Evolutionary conservation across 2,113 vertebrate genomes (phyloP), one percentile per base, ranked within the genome.

Genomic region (Macquaria australasica): DNA sequence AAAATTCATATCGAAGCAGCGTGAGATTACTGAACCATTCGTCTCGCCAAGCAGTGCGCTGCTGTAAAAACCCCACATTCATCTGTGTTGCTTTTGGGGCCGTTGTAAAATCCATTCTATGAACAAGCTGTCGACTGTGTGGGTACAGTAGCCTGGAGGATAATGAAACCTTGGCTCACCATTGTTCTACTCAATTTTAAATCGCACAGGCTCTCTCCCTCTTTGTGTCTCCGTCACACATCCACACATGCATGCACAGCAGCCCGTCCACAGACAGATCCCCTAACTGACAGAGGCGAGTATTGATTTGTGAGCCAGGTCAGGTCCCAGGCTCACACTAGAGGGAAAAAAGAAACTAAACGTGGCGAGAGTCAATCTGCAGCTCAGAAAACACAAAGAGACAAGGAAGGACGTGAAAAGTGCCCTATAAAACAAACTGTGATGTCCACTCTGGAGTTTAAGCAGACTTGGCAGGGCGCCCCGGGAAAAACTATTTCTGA

Each of bases 111-210:
- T 85, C 76, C 77, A 85, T 84, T 79, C 77, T 50, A 58, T 48
- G 79, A 81, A 92, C 84, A 87, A 86, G 85, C 89, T 78, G 84
- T 84, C 73, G 68, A 86, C 83, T 81, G 68, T 78, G 81, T 74
- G 75, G 71, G 72, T 68, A 87, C 83, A 79, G 87, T 63, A 88
- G 84, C 87, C 88, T 82, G 82, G 80, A 91, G 83, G 89, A 73
- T 51, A 87, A 89, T 79, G 72, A 93, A 85, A 84, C 79, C 70
- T 70, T 68, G 82, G 70, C 79, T 83, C 51, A 6, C 75, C 31
- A 74, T 79, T 77, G 71, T 82, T 88, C 73, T 81, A 62, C 83
- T 79, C 76, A 34, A 67, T 83, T 83, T 81, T 74, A 86, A 83
- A 69, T 77, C 80, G 83, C 73, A 82, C 48, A 21, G 55, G 11